These are phyloP conservation scores for Cabera pusaria DNA, from an alignment of 2,888 invertebrate species.

Conservation along the genomic window DNA sequence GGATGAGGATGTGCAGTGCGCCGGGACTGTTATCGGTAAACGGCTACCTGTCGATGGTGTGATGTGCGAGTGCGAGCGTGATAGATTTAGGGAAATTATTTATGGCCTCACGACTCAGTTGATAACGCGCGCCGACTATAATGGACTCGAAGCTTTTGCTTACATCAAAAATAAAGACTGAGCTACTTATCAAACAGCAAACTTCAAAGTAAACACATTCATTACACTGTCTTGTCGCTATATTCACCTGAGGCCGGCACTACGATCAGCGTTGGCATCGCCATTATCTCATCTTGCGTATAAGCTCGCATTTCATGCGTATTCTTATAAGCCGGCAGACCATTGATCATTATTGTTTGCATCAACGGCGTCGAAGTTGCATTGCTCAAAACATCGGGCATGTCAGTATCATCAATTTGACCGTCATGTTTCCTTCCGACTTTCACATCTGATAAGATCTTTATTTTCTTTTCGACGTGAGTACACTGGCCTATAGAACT, in stretches of 20 bases:
- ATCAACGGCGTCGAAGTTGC: slow-evolving; percentile 60
- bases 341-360: slow-evolving; percentile 59
- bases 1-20: too few species aligned
- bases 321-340: slow-evolving; percentile 58
- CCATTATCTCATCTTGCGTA: slow-evolving; percentile 77
- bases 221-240: too few species aligned
- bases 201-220: slow-evolving; percentile 1
- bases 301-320: slow-evolving; percentile 37
- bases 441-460: slow-evolving; percentile 70
- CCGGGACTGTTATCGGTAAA: too few species aligned
- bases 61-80: too few species aligned
- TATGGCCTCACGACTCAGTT: too few species aligned
- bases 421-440: slow-evolving; percentile 52
- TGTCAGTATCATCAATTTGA: slow-evolving; percentile 25
- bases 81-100: too few species aligned
- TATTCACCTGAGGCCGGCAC: slow-evolving; percentile 64
- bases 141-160: too few species aligned
- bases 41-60: too few species aligned
- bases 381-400: slow-evolving; percentile 37
- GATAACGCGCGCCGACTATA: too few species aligned
- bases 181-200: not conserved
- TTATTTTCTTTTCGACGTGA: slow-evolving; percentile 55
- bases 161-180: too few species aligned
- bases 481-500: slow-evolving; percentile 36
- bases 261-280: slow-evolving; percentile 79